Conservation (phyloP, 2,888 invertebrate genomes). For the Drosophila flavopinicola region DNA sequence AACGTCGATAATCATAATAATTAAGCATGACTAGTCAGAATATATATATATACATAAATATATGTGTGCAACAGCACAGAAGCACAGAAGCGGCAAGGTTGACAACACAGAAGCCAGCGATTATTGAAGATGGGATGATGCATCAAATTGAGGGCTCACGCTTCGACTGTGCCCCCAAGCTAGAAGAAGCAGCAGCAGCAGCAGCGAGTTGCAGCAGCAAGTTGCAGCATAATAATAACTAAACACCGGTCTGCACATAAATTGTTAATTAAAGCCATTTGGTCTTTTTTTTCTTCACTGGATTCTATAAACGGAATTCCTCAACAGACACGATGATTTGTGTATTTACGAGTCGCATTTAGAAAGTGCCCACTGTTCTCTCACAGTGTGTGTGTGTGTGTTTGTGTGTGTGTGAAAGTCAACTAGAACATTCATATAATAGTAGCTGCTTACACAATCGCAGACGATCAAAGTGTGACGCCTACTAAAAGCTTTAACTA, state of each 20-base stretch:
- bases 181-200: background rate
- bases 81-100: constrained; percentile 47
- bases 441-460: constrained; percentile 6
- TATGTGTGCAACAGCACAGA: constrained; percentile 1
- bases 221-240: constrained; percentile 34
- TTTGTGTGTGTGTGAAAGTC: constrained; percentile 42
- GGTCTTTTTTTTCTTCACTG: constrained; percentile 19
- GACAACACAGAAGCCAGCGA: constrained; percentile 45
- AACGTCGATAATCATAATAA: constrained; percentile 81
- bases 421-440: constrained; percentile 19
- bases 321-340: constrained; percentile 51
- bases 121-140: constrained; percentile 44
- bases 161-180: constrained; percentile 9
- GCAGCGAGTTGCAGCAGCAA: background rate
- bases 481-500: constrained; percentile 31
- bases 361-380: constrained; percentile 57
- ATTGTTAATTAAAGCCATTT: constrained; percentile 77
- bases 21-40: constrained; percentile 79
- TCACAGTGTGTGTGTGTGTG: constrained; percentile 11
- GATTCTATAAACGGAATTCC: constrained; percentile 9
- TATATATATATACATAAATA: constrained; percentile 14
- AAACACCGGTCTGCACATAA: constrained; percentile 56
- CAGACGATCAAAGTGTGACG: background rate
- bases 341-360: constrained; percentile 41
- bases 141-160: constrained; percentile 48